A percentile compares a stretch with the other conserved stretches of the same genome.
Evolutionary conservation across 2,797 vertebrate species (phyloP).

Genomic region (Aplochiton taeniatus): DNA sequence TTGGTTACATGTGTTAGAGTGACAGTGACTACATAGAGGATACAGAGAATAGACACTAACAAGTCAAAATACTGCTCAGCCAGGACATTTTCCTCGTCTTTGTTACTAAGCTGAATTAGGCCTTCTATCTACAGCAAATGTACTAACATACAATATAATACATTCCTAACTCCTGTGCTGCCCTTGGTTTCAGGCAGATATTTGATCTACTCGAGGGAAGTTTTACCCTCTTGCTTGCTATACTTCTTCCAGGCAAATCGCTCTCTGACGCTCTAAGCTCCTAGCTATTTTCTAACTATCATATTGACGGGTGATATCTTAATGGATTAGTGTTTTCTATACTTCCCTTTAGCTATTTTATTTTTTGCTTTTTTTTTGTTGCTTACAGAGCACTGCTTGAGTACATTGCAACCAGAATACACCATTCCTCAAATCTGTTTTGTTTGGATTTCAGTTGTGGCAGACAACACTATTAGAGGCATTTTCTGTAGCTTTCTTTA

Average conservation of each 20-base stretch:
- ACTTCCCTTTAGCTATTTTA: slow-evolving; percentile 31
- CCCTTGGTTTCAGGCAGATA: slow-evolving; percentile 57
- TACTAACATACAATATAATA: slow-evolving; percentile 81
- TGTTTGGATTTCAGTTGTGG: background rate
- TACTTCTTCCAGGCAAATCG: slow-evolving; percentile 67
- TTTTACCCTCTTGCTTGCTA: slow-evolving; percentile 51
- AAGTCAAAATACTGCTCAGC: slow-evolving; percentile 73
- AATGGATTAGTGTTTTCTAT: slow-evolving; percentile 50
- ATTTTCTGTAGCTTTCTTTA: slow-evolving; percentile 44
- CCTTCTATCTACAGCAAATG: slow-evolving; percentile 72
- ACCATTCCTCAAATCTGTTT: slow-evolving; percentile 3
- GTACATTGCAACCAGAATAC: slow-evolving; percentile 19
- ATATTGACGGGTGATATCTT: slow-evolving; percentile 65
- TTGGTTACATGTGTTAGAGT: slow-evolving; percentile 74
- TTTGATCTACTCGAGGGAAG: slow-evolving; percentile 66
- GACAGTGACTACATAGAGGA: slow-evolving; percentile 76
- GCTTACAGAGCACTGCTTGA: slow-evolving; percentile 50
- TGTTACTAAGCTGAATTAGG: slow-evolving; percentile 71
- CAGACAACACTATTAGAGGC: slow-evolving; percentile 47
- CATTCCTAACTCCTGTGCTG: slow-evolving; percentile 74
- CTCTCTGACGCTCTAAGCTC: slow-evolving; percentile 43
- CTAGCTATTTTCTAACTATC: slow-evolving; percentile 42
- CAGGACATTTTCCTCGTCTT: slow-evolving; percentile 50
- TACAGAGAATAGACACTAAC: slow-evolving; percentile 77
- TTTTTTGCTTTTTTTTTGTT: slow-evolving; percentile 25